These are phyloP conservation scores for Chaetogeoica ovagalla DNA, from an alignment of 2,888 invertebrate species.

Conservation along the genomic window DNA sequence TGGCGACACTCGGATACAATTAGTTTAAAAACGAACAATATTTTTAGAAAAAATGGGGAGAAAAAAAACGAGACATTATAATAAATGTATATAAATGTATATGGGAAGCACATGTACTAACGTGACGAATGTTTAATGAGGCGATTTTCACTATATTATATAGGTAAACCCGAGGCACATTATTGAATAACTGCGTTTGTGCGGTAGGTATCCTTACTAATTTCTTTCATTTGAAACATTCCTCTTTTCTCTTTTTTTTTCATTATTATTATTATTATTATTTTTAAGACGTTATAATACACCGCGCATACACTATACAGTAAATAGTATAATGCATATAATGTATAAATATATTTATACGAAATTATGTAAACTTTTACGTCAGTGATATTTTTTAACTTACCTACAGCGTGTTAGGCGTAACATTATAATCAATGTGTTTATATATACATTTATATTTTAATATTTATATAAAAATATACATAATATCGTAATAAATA, in stretches of 20 bases:
- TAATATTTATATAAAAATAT: too few species aligned
- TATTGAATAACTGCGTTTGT: constrained; percentile 18
- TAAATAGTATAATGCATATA: too few species aligned
- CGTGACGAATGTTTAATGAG: constrained; percentile 51
- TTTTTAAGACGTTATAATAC: neutral
- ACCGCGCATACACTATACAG: neutral
- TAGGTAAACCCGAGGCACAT: constrained; percentile 20
- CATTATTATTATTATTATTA: too few species aligned
- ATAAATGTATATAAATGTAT: constrained; percentile 4
- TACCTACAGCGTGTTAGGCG: too few species aligned
- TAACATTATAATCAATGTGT: too few species aligned
- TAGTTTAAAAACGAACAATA: constrained; percentile 35
- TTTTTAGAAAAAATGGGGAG: constrained; percentile 29
- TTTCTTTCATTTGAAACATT: constrained; percentile 6
- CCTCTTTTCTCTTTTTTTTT: neutral
- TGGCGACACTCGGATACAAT: constrained; percentile 43
- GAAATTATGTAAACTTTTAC: too few species aligned
- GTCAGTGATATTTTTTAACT: too few species aligned
- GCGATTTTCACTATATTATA: constrained; percentile 43
- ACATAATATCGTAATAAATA: too few species aligned
- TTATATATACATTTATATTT: too few species aligned
- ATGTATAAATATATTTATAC: too few species aligned
- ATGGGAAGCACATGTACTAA: constrained; percentile 35
- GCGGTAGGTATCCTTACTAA: constrained; percentile 19
- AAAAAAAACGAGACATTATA: constrained; percentile 3